Conservation (phyloP, 2,888 invertebrate species). For the Tetropium fuscum region DNA sequence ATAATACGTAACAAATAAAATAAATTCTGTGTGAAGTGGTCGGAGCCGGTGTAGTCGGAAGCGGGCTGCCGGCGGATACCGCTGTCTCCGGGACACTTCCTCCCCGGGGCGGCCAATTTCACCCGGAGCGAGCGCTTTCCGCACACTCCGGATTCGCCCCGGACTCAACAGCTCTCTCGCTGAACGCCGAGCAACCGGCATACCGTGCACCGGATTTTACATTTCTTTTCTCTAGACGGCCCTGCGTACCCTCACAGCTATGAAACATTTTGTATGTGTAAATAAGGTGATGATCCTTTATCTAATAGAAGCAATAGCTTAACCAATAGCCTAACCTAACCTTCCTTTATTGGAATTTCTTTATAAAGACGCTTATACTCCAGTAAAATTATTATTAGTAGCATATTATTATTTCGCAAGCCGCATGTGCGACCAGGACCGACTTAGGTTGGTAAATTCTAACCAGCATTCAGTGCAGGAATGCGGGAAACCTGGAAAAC, state of each 20-base stretch:
- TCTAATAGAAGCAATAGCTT: too few relatives aligned
- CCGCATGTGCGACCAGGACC: too few relatives aligned
- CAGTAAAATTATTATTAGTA: too few relatives aligned
- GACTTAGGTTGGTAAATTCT: too few relatives aligned
- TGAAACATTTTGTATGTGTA: background rate
- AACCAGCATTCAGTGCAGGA: too few relatives aligned
- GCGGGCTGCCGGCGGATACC: constrained; percentile 66
- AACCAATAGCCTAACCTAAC: too few relatives aligned
- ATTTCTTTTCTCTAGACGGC: constrained; percentile 8
- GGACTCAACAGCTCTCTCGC: constrained; percentile 39
- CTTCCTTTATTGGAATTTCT: too few relatives aligned
- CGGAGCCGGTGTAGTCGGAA: constrained; percentile 62
- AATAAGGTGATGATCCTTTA: too few relatives aligned
- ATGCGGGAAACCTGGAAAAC: too few relatives aligned
- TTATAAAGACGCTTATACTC: too few relatives aligned
- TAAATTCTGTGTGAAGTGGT: constrained; percentile 60
- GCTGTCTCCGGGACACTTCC: constrained; percentile 69
- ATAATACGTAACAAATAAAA: constrained; percentile 53
- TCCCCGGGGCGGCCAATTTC: constrained; percentile 67
- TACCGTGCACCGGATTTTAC: background rate
- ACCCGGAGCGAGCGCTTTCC: constrained; percentile 66
- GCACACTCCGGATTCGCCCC: constrained; percentile 57
- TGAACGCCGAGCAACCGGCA: constrained; percentile 12
- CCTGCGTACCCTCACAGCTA: background rate
- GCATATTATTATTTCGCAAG: too few relatives aligned